Evolutionary conservation across 2,113 vertebrate genomes (phyloP).

Genomic region (Odocoileus hemionus): DNA sequence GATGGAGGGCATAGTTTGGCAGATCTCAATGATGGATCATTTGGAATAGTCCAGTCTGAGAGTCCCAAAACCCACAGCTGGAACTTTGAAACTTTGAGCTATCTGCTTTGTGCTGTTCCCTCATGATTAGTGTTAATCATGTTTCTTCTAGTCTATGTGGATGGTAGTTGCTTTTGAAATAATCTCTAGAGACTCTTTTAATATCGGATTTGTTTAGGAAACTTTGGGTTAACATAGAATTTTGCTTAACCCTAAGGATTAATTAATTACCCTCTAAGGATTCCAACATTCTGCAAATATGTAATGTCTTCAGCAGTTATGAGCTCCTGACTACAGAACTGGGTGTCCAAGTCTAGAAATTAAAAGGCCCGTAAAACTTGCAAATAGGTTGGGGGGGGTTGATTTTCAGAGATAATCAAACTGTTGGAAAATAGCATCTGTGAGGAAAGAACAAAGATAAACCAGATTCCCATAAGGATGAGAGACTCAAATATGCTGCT

Average conservation of each 20-base stretch:
- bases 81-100: not conserved
- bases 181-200: not conserved
- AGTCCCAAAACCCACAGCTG: not conserved
- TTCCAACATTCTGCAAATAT: not conserved
- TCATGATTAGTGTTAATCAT: not conserved
- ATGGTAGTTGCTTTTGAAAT: not conserved
- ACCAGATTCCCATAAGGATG: not conserved
- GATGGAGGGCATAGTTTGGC: not conserved
- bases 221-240: not conserved
- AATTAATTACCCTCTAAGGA: not conserved
- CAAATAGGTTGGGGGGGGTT: not conserved
- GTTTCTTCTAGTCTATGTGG: not conserved
- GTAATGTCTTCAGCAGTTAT: not conserved
- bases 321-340: not conserved
- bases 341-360: not conserved
- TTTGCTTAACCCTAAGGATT: not conserved
- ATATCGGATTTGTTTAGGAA: not conserved
- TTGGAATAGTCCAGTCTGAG: not conserved
- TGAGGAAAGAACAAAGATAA: not conserved
- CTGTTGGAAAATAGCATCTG: not conserved
- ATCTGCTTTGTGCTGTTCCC: not conserved
- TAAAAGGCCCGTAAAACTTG: not conserved
- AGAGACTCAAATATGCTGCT: not conserved
- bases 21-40: not conserved
- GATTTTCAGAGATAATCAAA: slow-evolving; percentile 6